A percentile compares a stretch with the other conserved stretches of the same genome.
Evolutionary conservation across 2,888 invertebrate species (phyloP).

Genomic region (Epistrophella euchroma): DNA sequence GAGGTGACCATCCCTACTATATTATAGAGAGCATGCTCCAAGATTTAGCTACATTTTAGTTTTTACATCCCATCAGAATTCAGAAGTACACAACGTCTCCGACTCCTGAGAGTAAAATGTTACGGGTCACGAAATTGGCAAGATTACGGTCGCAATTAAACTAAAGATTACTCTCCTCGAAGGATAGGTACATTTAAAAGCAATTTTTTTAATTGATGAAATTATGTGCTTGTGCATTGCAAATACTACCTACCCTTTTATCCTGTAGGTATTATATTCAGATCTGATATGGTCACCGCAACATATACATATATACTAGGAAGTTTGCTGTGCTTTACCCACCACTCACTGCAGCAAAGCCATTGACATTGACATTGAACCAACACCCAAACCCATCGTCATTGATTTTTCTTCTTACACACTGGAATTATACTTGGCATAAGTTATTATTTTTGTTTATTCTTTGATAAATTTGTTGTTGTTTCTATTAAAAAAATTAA

Average conservation of each 20-base stretch:
- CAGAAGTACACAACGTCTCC: too few species aligned
- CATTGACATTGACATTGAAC: conserved; percentile 72
- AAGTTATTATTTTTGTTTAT: conserved; percentile 22
- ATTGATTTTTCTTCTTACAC: conserved; percentile 46
- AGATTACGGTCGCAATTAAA: too few species aligned
- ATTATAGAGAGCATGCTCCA: too few species aligned
- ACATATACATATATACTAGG: not conserved
- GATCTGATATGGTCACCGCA: not conserved
- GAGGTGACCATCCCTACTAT: conserved; percentile 1
- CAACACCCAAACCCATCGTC: conserved; percentile 28
- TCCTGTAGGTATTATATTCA: not conserved
- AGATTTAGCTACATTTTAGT: too few species aligned
- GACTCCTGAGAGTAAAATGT: too few species aligned
- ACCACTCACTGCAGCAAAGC: conserved; percentile 43
- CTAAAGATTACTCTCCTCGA: too few species aligned
- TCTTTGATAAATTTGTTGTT: conserved; percentile 7
- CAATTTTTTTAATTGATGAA: not conserved
- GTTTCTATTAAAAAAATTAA: not conserved
- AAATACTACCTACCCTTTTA: not conserved
- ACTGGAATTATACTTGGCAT: not conserved
- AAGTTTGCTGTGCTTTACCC: not conserved
- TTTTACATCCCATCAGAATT: too few species aligned
- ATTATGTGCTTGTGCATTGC: not conserved
- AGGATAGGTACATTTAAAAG: too few species aligned
- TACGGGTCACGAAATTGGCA: too few species aligned